These are phyloP conservation scores for Tolypeutes matacus DNA, from an alignment of 2,797 vertebrate species.

Conservation along the genomic window DNA sequence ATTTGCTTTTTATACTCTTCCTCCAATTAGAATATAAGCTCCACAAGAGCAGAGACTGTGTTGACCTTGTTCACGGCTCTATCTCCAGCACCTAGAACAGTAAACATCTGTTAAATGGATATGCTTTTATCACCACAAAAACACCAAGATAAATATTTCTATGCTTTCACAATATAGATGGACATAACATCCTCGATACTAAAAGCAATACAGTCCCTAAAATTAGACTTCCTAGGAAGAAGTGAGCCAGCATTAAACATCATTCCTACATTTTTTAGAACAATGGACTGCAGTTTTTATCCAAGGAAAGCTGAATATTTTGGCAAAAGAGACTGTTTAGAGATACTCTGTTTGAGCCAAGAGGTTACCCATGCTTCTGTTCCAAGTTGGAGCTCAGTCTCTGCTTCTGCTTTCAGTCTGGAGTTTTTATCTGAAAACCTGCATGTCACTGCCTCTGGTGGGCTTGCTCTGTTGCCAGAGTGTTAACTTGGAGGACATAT, in stretches of 20 bases:
- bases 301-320: slow-evolving; percentile 41
- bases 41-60: not conserved
- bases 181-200: slow-evolving; percentile 24
- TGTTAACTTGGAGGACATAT: not conserved
- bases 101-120: not conserved
- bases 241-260: slow-evolving; percentile 58
- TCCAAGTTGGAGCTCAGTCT: slow-evolving; percentile 52
- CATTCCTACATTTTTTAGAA: slow-evolving; percentile 50
- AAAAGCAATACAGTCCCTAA: slow-evolving; percentile 27
- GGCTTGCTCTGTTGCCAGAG: slow-evolving; percentile 31
- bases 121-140: slow-evolving; percentile 27
- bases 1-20: not conserved
- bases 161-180: slow-evolving; percentile 5
- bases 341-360: slow-evolving; percentile 51
- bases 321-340: slow-evolving; percentile 52
- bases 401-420: slow-evolving; percentile 70
- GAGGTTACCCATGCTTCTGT: slow-evolving; percentile 53
- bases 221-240: slow-evolving; percentile 65
- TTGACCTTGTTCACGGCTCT: not conserved
- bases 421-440: slow-evolving; percentile 70
- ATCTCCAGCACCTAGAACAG: not conserved
- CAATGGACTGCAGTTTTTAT: slow-evolving; percentile 65
- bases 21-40: not conserved
- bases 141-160: not conserved
- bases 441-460: slow-evolving; percentile 2